Evolutionary conservation across 2,888 invertebrate species (phyloP), one percentile per base, ranked within the genome.

Genomic region (Apamea epomidion): DNA sequence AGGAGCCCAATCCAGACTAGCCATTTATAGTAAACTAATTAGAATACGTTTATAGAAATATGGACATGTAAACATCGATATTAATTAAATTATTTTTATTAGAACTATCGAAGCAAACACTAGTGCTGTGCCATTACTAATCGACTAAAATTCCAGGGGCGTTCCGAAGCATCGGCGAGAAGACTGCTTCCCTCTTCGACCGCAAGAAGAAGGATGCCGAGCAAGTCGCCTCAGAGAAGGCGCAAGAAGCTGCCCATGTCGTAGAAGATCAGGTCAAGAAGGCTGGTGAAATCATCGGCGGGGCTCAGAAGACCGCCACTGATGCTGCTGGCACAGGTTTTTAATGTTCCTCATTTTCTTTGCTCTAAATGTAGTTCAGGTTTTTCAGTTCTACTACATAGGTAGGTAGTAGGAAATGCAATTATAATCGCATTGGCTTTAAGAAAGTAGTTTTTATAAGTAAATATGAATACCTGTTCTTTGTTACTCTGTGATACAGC

Each of bases 181-280:
- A 98, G 95, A 98, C 98, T 42, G 98, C 98, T 84, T 98, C 97
- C 76, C 96, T 98, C 87, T 98, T 98, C 94, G 97, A 98, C 79
- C 97, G 97, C 88, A 98, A 98, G 96, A 98, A 98, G 97, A 98
- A 98, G 92, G 98, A 98, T 91, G 98, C 97, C 0, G 97, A 97
- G 85, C 97, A 98, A 90, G 93, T 98, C 83, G 98, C 98, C 2
- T 93, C 96, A 54, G 98, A 98, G 92, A 98, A 97, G 93, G 98
- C 95, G 12, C 94, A 97, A 78, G 97, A 97, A 82, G 98, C 98
- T 0, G 97, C 97, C 73, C 97, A 98, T 85, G 95, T 98, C 77
- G 97, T 98, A 21, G 98, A 98, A 89, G 98, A 98, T 70, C 98
- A 98, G 92, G 97, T 97, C 82, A 97, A 97, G 93, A 98, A 98